phyloP scores from a whole-genome alignment of 1,140 invertebrate genomes.

The Tetramorium parvispinum region DNA sequence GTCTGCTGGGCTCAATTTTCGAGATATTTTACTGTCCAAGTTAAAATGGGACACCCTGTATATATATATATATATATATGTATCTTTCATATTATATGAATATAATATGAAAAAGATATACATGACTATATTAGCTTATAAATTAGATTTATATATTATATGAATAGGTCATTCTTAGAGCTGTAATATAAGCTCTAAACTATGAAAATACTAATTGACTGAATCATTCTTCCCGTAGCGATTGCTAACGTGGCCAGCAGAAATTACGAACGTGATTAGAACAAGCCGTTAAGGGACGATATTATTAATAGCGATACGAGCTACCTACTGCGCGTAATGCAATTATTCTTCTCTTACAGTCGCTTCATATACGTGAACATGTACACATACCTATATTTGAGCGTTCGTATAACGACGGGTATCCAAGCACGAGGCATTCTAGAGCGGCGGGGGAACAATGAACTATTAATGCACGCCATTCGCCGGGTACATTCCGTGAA shows the following conservation, averaged over 20 bases:
- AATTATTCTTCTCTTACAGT: constrained; percentile 26
- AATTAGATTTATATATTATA: not conserved
- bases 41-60: too few species aligned
- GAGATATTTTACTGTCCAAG: too few species aligned
- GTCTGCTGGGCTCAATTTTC: too few species aligned
- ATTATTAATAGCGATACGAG: constrained; percentile 33
- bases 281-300: constrained; percentile 2
- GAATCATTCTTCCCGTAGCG: not conserved
- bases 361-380: not conserved
- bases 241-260: not conserved
- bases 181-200: not conserved
- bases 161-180: not conserved
- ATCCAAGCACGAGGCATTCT: constrained; percentile 52
- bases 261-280: constrained; percentile 21
- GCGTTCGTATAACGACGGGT: constrained; percentile 24
- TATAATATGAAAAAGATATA: too few species aligned
- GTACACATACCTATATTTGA: constrained; percentile 18
- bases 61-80: not conserved
- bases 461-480: constrained; percentile 80
- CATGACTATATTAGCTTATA: too few species aligned
- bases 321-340: constrained; percentile 15
- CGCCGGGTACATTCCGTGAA: constrained; percentile 67
- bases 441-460: constrained; percentile 75
- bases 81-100: not conserved
- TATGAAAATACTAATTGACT: not conserved